A percentile compares a stretch with the other conserved stretches of the same genome.
phyloP scores from a whole-genome alignment of 2,888 invertebrate species.

The Dasysyrphus albostriatus region DNA sequence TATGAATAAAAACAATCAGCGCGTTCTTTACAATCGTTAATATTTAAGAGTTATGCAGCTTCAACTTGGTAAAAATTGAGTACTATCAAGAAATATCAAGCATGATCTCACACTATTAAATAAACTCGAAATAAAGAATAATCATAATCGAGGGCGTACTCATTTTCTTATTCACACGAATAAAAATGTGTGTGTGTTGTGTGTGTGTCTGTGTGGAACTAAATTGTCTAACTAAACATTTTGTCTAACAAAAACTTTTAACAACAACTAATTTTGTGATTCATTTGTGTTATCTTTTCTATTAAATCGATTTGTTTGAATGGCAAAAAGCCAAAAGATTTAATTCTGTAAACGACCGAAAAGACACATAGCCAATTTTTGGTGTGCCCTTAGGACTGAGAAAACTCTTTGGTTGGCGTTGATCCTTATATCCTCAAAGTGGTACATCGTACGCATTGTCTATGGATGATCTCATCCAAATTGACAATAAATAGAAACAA shows the following conservation, averaged over 20 bases:
- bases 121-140: background rate
- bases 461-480: constrained; percentile 64
- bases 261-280: constrained; percentile 61
- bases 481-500: constrained; percentile 52
- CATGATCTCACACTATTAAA: background rate
- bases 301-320: background rate
- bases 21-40: background rate
- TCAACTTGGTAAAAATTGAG: background rate
- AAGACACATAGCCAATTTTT: constrained; percentile 42
- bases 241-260: constrained; percentile 62
- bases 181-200: background rate
- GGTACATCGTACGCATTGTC: constrained; percentile 52
- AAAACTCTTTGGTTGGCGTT: constrained; percentile 43
- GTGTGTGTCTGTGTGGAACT: constrained; percentile 20
- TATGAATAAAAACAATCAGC: background rate
- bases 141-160: background rate
- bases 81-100: background rate
- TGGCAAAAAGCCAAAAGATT: constrained; percentile 60
- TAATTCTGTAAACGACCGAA: constrained; percentile 24
- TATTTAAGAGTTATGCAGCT: background rate
- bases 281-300: constrained; percentile 47
- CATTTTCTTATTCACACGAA: background rate
- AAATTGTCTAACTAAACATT: constrained; percentile 34
- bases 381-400: constrained; percentile 53
- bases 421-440: constrained; percentile 62